A percentile compares a stretch with the other conserved stretches of the same genome.
Evolutionary conservation across 2,113 vertebrate genomes (phyloP).

Genomic region (Psephotus haematonotus): DNA sequence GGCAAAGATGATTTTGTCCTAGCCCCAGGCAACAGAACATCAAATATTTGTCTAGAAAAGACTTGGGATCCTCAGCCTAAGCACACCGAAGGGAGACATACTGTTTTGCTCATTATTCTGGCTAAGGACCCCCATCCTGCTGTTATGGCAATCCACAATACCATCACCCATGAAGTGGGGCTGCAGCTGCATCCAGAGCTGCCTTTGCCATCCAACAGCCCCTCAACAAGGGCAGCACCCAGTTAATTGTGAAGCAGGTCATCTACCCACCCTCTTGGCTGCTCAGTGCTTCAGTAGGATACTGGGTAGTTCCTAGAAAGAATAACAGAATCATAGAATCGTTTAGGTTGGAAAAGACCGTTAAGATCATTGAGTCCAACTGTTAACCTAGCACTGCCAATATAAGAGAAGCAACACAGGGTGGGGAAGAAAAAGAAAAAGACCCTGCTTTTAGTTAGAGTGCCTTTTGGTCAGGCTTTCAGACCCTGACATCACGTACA

Average conservation of each 20-base stretch:
- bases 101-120: neutral
- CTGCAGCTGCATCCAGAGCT: neutral
- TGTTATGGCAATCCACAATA: neutral
- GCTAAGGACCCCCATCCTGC: neutral
- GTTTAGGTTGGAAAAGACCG: neutral
- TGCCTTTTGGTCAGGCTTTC: neutral
- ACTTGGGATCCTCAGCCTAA: neutral
- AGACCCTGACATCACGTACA: neutral
- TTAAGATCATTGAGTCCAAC: neutral
- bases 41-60: constrained; percentile 27
- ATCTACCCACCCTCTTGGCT: neutral
- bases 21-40: constrained; percentile 2
- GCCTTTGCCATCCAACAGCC: neutral
- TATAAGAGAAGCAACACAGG: neutral
- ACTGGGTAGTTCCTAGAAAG: neutral
- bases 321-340: neutral
- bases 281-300: neutral
- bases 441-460: neutral
- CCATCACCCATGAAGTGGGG: neutral
- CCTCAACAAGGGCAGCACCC: neutral
- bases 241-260: neutral
- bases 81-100: neutral
- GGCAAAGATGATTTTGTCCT: neutral
- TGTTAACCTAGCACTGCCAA: neutral
- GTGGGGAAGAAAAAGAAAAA: neutral